These are phyloP conservation scores for Saccopteryx leptura DNA, from an alignment of 2,113 vertebrate species.

Conservation along the genomic window DNA sequence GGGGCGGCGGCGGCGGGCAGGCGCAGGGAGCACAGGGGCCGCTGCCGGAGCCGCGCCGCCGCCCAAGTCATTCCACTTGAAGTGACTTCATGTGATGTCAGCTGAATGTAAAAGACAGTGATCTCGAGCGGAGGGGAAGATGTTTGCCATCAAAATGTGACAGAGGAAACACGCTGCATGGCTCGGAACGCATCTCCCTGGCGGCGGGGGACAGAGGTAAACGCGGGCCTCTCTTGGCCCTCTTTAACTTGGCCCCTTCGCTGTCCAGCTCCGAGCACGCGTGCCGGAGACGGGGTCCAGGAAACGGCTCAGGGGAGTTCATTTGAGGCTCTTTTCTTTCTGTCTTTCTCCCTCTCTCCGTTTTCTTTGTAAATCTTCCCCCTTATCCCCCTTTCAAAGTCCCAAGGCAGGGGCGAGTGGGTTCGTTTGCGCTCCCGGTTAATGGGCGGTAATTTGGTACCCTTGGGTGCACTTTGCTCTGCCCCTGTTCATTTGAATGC, in stretches of 20 bases:
- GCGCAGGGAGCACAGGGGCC: slow-evolving; percentile 81
- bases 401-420: slow-evolving; percentile 91
- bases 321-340: slow-evolving; percentile 69
- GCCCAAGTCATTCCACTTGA: slow-evolving; percentile 91
- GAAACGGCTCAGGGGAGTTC: slow-evolving; percentile 60
- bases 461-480: slow-evolving; percentile 95
- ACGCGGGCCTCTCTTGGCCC: slow-evolving; percentile 70
- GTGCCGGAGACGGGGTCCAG: slow-evolving; percentile 68
- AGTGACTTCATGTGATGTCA: slow-evolving; percentile 95
- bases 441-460: slow-evolving; percentile 97
- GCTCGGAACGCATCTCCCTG: slow-evolving; percentile 90
- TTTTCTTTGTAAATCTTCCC: slow-evolving; percentile 63
- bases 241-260: slow-evolving; percentile 82
- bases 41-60: slow-evolving; percentile 86
- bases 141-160: slow-evolving; percentile 94
- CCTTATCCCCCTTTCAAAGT: slow-evolving; percentile 73
- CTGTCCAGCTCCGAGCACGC: slow-evolving; percentile 52
- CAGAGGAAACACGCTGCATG: slow-evolving; percentile 90
- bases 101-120: slow-evolving; percentile 93
- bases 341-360: slow-evolving; percentile 2
- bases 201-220: slow-evolving; percentile 90
- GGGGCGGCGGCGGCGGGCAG: slow-evolving; percentile 80
- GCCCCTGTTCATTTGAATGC: slow-evolving; percentile 95
- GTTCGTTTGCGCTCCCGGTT: slow-evolving; percentile 92
- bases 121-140: slow-evolving; percentile 93